Base-by-base conservation (phyloP, 1,140 invertebrate species). In the Hylaeus volcanicus region DNA sequence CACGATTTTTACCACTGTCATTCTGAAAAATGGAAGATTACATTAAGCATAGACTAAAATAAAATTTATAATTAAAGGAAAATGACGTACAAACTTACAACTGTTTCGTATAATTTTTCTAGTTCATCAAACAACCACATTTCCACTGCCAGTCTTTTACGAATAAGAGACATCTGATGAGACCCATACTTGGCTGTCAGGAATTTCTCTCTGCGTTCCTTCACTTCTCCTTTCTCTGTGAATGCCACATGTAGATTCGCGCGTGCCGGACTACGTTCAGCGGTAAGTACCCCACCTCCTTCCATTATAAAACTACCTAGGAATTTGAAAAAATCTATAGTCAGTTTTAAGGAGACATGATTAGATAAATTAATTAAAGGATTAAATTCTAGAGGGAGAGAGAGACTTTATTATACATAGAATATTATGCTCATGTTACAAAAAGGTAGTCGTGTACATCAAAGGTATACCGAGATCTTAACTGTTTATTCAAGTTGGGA, bases 81-180 rank as follows among this genome's bases (percentile, higher is more conserved):
- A 15, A 11, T n/a, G 41, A 3, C 60, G 37, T 9, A 63, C 39
- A 0, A 55, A 94, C 95, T 95, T 91, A 97, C 97, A 92, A 95
- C 94, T 81, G 95, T 95, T 87, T 97, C 96, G 90, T 98, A 98
- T 56, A 99, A 94, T 90, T 97, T 97, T 92, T 98, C 97, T 78
- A 99, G 94, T 92, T 98, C 96, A 90, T 99, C 98, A 92, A 98
- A 99, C 61, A 99, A 95, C 98, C 98, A 99, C 97, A 99, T 98
- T 94, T 99, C 98, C 11, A 99, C 98, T 12, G 97, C 96, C 76
- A 99, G 94, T 90, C 98, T 94, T 94, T 99, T 99, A 85, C 98
- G 95, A 89, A 99, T 99, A 81, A 99, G 95, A 88, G 96, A 97
- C 98, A 99, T 99, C 94, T 99, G 98, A 94, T 99, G 98, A 83